A percentile compares a stretch with the other conserved stretches of the same genome.
Evolutionary conservation across 2,113 vertebrate species (phyloP).

Genomic region (Narcine bancroftii): DNA sequence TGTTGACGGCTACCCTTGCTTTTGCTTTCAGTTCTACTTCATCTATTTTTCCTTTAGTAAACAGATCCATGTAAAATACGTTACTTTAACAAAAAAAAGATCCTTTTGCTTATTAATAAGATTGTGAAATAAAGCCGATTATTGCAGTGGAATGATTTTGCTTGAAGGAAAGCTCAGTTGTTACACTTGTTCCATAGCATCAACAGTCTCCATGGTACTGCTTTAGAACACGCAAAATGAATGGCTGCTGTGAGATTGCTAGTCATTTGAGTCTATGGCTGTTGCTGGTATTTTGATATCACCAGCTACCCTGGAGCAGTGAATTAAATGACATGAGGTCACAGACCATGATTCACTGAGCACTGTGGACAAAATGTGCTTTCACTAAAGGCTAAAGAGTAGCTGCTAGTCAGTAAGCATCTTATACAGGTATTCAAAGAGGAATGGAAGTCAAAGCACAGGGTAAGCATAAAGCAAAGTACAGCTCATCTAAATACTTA

Average conservation of each 20-base stretch:
- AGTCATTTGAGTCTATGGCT: slow-evolving; percentile 31
- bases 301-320: slow-evolving; percentile 32
- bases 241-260: slow-evolving; percentile 28
- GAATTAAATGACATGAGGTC: slow-evolving; percentile 37
- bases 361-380: slow-evolving; percentile 28
- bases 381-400: slow-evolving; percentile 34
- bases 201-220: not conserved
- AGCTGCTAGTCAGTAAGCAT: slow-evolving; percentile 36
- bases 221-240: slow-evolving; percentile 21
- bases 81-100: not conserved
- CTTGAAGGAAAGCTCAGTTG: not conserved
- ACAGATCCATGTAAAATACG: not conserved
- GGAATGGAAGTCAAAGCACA: not conserved
- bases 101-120: not conserved
- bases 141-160: not conserved
- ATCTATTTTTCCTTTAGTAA: slow-evolving; percentile 11
- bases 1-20: not conserved
- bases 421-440: slow-evolving; percentile 25
- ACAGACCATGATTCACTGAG: slow-evolving; percentile 36
- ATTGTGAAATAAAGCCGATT: not conserved
- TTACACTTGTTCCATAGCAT: not conserved
- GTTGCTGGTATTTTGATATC: slow-evolving; percentile 36
- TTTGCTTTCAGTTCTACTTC: not conserved
- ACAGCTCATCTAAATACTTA: not conserved
- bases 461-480: not conserved